Evolutionary conservation across 2,888 invertebrate species (phyloP).

Genomic region (Andrena minutula): DNA sequence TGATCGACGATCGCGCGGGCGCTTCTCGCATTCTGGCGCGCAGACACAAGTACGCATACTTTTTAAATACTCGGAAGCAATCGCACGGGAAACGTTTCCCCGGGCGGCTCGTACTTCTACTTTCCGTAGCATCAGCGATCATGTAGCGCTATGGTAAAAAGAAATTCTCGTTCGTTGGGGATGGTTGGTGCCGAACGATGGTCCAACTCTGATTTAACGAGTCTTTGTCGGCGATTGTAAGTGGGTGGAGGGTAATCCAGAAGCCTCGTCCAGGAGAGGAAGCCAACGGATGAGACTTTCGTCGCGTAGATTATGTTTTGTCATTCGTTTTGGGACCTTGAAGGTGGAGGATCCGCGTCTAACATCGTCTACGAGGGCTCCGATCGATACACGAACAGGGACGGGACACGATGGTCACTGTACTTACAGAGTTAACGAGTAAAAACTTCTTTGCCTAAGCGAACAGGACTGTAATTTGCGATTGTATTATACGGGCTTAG

Average conservation of each 20-base stretch:
- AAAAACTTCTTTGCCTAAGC: slow-evolving; percentile 77
- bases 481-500: slow-evolving; percentile 81
- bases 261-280: neutral
- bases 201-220: slow-evolving; percentile 21
- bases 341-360: neutral
- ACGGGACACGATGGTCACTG: slow-evolving; percentile 75
- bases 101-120: slow-evolving; percentile 44
- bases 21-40: slow-evolving; percentile 35
- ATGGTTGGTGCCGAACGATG: slow-evolving; percentile 12
- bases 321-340: slow-evolving; percentile 30
- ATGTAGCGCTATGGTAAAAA: neutral
- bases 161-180: slow-evolving; percentile 20
- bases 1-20: slow-evolving; percentile 47
- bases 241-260: slow-evolving; percentile 11
- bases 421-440: slow-evolving; percentile 77
- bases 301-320: slow-evolving; percentile 35
- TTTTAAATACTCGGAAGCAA: slow-evolving; percentile 39
- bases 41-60: slow-evolving; percentile 3
- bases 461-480: slow-evolving; percentile 73
- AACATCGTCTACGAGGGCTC: neutral
- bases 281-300: slow-evolving; percentile 26
- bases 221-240: slow-evolving; percentile 6
- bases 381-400: slow-evolving; percentile 8
- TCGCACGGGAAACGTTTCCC: slow-evolving; percentile 24
- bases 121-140: slow-evolving; percentile 16